Base-by-base conservation (phyloP, 2,888 invertebrate species). In the Campoplex nolae region DNA sequence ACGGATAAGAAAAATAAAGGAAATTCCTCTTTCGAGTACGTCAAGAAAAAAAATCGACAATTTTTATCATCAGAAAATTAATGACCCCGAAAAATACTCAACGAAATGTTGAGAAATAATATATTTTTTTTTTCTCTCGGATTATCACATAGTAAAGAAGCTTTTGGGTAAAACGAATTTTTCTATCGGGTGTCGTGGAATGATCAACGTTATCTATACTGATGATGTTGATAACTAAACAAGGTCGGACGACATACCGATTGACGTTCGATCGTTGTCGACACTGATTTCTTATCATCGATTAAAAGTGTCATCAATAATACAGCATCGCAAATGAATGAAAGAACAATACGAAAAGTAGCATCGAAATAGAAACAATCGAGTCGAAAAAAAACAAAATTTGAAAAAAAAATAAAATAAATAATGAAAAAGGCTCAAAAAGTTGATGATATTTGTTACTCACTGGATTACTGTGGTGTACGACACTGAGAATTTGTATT, bases 401-500 rank as follows among this genome's bases (percentile, higher is more conserved):
- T 42, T 3, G 16, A 3, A 56, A 35, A 23, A 8, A 13, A 6
- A 32, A 35, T 65, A n/a, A 56, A 23, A 23, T 0, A 68, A 68
- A 28, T 8, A 70, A 56, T 16, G 76, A 42, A n/a, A 32, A 71
- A 51, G 28, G 16, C 4, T 28, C 4, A 11, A 9, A n/a, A 68
- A 68, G 4, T 68, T n/a, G 7, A 18, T 23, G 4, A 16, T n/a
- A 38, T 23, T n/a, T 35, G 11, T 45, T 88, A 92, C 93, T 92
- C 89, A 93, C 93, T 38, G 91, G 90, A 85, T 92, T 91, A 80
- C 90, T 91, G 87, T 92, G 91, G 89, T 93, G 91, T 56, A 92
- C 91, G 71, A 92, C 92, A 86, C 90, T 92, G 90, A 91, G 91
- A 75, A 92, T 90, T 90, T 90, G 92, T 74, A 93, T 92, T 88